phyloP scores from a whole-genome alignment of 2,888 invertebrate species.

The Agrochola lota region DNA sequence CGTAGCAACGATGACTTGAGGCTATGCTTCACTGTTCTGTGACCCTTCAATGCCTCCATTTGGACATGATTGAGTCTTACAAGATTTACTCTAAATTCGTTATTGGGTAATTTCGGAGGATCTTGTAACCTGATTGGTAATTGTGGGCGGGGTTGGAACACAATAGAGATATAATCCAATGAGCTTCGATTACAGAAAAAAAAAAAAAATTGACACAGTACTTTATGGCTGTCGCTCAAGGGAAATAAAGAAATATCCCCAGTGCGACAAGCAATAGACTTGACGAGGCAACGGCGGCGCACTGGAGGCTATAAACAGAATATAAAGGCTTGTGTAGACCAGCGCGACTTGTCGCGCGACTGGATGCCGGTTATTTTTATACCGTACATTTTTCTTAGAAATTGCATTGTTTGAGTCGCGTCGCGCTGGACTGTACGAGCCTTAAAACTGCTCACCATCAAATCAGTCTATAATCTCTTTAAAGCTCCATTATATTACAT shows the following conservation, averaged over 20 bases:
- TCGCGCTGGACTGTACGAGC: too few species aligned
- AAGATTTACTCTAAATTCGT: conserved; percentile 63
- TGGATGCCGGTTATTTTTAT: too few species aligned
- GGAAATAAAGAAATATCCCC: not conserved
- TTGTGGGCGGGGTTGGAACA: conserved; percentile 4
- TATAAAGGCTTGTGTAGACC: too few species aligned
- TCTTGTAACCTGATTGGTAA: conserved; percentile 9
- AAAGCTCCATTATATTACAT: conserved; percentile 45
- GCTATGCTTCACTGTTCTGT: conserved; percentile 69
- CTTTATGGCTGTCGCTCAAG: not conserved
- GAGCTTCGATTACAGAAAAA: not conserved
- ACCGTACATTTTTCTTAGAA: too few species aligned
- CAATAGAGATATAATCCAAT: not conserved
- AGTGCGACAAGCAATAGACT: not conserved
- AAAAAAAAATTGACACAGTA: too few species aligned
- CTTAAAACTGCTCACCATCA: conserved; percentile 56
- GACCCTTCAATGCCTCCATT: conserved; percentile 71
- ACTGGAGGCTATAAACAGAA: conserved; percentile 37
- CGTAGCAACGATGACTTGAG: conserved; percentile 74
- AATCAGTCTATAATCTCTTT: conserved; percentile 55
- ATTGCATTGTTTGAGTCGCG: too few species aligned
- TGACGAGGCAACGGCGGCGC: conserved; percentile 1
- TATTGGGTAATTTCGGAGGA: conserved; percentile 29
- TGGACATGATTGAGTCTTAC: conserved; percentile 68
- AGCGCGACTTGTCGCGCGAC: too few species aligned